Evolutionary conservation across 2,888 invertebrate genomes (phyloP).

Genomic region (Oegoconia quadripuncta): DNA sequence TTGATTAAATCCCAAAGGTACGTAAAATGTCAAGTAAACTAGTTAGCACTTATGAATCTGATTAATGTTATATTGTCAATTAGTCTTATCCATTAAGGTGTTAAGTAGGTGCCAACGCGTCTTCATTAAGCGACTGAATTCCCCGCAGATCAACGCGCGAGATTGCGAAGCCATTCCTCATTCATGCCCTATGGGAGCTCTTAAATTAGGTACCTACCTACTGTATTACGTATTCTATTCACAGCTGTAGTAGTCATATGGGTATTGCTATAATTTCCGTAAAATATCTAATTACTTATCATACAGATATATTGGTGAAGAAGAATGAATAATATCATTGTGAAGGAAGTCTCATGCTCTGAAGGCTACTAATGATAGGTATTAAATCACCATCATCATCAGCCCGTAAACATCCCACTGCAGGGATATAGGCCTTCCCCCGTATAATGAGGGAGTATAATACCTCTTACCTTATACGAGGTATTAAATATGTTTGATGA

Average conservation of each 20-base stretch:
- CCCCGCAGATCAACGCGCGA: neutral
- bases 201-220: too few relatives aligned
- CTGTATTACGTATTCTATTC: constrained; percentile 3
- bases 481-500: too few relatives aligned
- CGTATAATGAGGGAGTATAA: too few relatives aligned
- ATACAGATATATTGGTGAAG: too few relatives aligned
- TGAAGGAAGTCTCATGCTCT: too few relatives aligned
- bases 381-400: too few relatives aligned
- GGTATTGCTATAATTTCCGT: neutral
- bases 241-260: too few relatives aligned
- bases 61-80: constrained; percentile 18
- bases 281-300: neutral
- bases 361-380: too few relatives aligned
- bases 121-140: constrained; percentile 1
- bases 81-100: constrained; percentile 11
- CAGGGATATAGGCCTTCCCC: too few relatives aligned
- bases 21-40: neutral
- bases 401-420: too few relatives aligned
- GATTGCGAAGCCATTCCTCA: neutral
- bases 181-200: neutral
- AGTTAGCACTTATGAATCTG: constrained; percentile 8
- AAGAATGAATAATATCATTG: too few relatives aligned
- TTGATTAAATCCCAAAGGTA: neutral
- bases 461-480: too few relatives aligned
- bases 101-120: neutral